Percentiles rank a stretch among this genome's conserved stretches.
Conservation (phyloP, 2,113 vertebrate species). For the Tragelaphus buxtoni region DNA sequence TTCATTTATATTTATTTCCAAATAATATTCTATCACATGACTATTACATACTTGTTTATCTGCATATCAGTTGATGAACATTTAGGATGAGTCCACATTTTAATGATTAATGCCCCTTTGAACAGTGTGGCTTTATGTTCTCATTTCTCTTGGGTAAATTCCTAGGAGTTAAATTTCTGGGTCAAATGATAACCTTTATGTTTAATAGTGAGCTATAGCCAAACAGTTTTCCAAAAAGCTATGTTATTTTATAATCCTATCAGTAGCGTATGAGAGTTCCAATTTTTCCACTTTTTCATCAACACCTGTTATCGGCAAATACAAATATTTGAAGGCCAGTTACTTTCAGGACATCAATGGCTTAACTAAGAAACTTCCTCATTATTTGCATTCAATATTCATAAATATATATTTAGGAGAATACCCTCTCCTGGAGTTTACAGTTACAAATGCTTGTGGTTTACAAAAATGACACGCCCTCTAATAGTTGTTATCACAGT, state of each 20-base stretch:
- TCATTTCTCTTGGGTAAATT: not conserved
- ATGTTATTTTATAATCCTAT: not conserved
- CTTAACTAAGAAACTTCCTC: not conserved
- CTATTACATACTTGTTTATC: not conserved
- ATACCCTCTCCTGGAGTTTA: not conserved
- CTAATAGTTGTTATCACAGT: not conserved
- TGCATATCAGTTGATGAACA: too few relatives aligned
- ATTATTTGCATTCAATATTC: not conserved
- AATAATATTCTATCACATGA: not conserved
- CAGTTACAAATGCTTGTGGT: not conserved
- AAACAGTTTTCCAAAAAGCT: not conserved
- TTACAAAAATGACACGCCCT: not conserved
- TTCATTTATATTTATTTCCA: not conserved
- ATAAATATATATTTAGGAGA: not conserved
- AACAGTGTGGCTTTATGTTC: not conserved
- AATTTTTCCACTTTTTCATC: not conserved
- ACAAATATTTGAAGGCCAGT: not conserved
- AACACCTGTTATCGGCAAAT: not conserved
- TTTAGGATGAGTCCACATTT: not conserved
- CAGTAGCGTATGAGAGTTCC: too few relatives aligned
- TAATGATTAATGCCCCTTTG: not conserved
- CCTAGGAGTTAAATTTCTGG: not conserved
- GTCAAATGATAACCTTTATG: not conserved
- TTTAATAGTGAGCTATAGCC: not conserved
- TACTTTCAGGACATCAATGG: not conserved